phyloP scores from a whole-genome alignment of 2,888 invertebrate species.

The Galeruca laticollis region DNA sequence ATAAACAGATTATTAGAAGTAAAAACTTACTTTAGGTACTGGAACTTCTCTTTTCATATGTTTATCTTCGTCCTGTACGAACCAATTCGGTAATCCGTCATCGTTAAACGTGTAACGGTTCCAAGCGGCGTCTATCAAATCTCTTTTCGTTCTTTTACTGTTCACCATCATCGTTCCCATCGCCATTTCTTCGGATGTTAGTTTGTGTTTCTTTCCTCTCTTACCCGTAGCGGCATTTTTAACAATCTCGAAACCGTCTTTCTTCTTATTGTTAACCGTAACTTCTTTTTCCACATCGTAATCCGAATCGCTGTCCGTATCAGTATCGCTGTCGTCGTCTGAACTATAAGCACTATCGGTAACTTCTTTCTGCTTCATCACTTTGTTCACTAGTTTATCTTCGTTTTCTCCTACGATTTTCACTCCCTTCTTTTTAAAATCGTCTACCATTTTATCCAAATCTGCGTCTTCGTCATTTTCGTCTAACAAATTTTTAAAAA shows the following conservation, averaged over 20 bases:
- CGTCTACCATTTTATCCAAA: slow-evolving; percentile 81
- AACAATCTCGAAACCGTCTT: slow-evolving; percentile 79
- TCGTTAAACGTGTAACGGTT: slow-evolving; percentile 95
- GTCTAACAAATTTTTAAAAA: slow-evolving; percentile 82
- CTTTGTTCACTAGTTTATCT: slow-evolving; percentile 60
- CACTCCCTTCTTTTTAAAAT: slow-evolving; percentile 79
- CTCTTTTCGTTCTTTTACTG: slow-evolving; percentile 90
- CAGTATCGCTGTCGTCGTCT: slow-evolving; percentile 56
- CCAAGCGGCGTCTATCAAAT: slow-evolving; percentile 91
- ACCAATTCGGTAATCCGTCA: slow-evolving; percentile 94
- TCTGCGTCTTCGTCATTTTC: slow-evolving; percentile 91
- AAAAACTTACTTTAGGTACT: slow-evolving; percentile 78
- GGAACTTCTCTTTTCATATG: slow-evolving; percentile 88
- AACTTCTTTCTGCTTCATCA: slow-evolving; percentile 38
- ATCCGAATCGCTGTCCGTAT: slow-evolving; percentile 63
- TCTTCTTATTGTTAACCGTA: slow-evolving; percentile 62
- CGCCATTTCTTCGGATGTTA: slow-evolving; percentile 90
- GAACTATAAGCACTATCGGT: slow-evolving; percentile 60
- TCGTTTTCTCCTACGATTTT: slow-evolving; percentile 66
- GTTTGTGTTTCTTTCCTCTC: slow-evolving; percentile 68
- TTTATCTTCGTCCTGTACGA: slow-evolving; percentile 90
- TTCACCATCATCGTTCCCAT: slow-evolving; percentile 91
- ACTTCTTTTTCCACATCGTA: slow-evolving; percentile 67
- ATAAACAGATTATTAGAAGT: no score
- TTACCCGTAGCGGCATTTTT: slow-evolving; percentile 63